Evolutionary conservation across 2,888 invertebrate species (phyloP).

Genomic region (Schizaphis graminum): DNA sequence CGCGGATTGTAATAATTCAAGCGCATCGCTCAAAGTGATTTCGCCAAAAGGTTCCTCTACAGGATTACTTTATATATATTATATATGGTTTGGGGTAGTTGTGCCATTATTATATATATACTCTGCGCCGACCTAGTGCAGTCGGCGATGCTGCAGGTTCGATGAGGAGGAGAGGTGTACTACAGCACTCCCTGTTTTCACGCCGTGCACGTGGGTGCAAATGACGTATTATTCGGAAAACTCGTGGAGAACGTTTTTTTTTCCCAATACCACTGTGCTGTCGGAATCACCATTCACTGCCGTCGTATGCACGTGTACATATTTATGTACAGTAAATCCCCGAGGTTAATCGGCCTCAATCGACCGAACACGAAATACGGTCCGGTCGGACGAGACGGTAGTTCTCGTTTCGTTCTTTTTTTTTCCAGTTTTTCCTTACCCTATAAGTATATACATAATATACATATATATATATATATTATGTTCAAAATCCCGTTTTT

Average conservation of each 20-base stretch:
- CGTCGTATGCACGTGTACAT: background rate
- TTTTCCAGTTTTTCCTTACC: background rate
- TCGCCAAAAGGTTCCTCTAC: slow-evolving; percentile 28
- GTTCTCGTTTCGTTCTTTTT: slow-evolving; percentile 6
- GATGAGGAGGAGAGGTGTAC: background rate
- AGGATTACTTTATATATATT: slow-evolving; percentile 18
- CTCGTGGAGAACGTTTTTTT: slow-evolving; percentile 16
- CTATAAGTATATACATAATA: background rate
- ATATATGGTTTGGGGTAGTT: slow-evolving; percentile 27
- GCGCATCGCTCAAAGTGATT: slow-evolving; percentile 62
- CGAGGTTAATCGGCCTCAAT: slow-evolving; percentile 50
- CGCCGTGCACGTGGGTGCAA: slow-evolving; percentile 34
- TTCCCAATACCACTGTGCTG: background rate
- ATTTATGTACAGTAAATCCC: slow-evolving; percentile 5
- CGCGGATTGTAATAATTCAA: slow-evolving; percentile 58
- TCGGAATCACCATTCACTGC: background rate
- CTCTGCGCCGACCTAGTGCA: background rate
- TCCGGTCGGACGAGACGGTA: slow-evolving; percentile 24
- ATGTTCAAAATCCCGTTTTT: slow-evolving; percentile 59
- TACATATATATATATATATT: background rate
- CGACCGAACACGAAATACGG: slow-evolving; percentile 52
- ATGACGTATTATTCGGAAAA: slow-evolving; percentile 49
- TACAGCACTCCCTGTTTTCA: slow-evolving; percentile 1
- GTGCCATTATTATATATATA: background rate
- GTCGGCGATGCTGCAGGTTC: background rate